Evolutionary conservation across 1,140 invertebrate species (phyloP), one percentile per base, ranked within the genome.

Genomic region (Ptiloglossa arizonensis): DNA sequence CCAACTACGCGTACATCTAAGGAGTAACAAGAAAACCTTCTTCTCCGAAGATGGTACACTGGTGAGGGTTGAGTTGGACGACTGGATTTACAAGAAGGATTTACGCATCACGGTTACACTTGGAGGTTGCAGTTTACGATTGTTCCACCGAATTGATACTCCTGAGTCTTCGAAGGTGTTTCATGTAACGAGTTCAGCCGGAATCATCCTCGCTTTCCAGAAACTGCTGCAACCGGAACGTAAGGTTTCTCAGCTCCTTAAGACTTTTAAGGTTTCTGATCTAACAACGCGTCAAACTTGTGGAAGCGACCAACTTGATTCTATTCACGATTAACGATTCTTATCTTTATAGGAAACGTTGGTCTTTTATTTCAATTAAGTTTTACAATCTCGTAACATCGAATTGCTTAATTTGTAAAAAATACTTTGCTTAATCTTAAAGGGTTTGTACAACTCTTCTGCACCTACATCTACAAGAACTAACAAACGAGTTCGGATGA

Each of bases 1-100:
- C 13, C 89, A 90, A 29, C 85, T 90, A 74, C 91, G 94, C 68
- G 89, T 94, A 35, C 93, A 94, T 86, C 89, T 93, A 19, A 91
- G 91, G 74, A 91, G 93, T 69, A 87, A 90, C 74, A 89, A 87
- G 77, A 88, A 87, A 5, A 89, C 80, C 59, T 94, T 90, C 86
- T 90, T 90, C 75, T 93, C 92, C 5, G 86, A 87, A 68, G 93
- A 93, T 74, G 93, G 93, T 4, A 93, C 92, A 13, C 76, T 86
- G 35, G 86, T 94, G 9, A 79, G 70, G 3, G 88, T 91, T 32
- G 84, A 85, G 57, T 89, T 91, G 70, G 92, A 91, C 50, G 87
- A 91, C 22, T 90, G 93, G 85, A 90, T 93, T 76, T 91, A 92
- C 24, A 89, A 80, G 11, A 91, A 89, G 89, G 85, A 89, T 86